Evolutionary conservation across 2,797 vertebrate species (phyloP), one percentile per base, ranked within the genome.

Genomic region (Diglossa cyanea): DNA sequence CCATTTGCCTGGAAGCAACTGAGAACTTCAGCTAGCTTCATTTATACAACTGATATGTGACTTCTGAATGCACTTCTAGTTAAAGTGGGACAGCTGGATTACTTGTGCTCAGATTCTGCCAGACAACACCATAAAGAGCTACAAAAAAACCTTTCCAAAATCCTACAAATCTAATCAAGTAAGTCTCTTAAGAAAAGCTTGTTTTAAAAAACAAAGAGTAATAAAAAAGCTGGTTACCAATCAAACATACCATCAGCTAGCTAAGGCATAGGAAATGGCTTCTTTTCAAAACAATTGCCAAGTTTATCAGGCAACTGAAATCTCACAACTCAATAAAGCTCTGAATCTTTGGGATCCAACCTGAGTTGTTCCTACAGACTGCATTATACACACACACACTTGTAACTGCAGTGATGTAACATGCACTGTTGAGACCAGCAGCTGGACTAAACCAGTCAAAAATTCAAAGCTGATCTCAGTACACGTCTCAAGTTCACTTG

Each of bases 21-120:
- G 70, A 96, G 77, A 94, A 94, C 90, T 95, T 95, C 53, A 79
- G 80, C 37, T 72, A 88, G 76, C 51, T 85, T 95, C 78, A 82
- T 85, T 96, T 90, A 65, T 71, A 53, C 86, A 95, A 80, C 47
- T 93, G 79, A 82, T 66, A 71, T 2, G 16, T 74, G 91, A 96
- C 94, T 97, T 95, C 88, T 93, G 72, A 95, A 76, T 39, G 45
- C 16, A 62, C 39, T 78, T 96, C 58, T 72, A 94, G 74, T 82
- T 94, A 33, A 92, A 96, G 53, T 35, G 18, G 88, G 92, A 95
- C 57, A 94, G 89, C 1, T 93, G 57, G 60, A 95, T 94, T 96
- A 93, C 44, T 96, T 71, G 80, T 31, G 63, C 83, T 92, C 54
- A 42, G 76, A 74, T 89, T 93, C 73, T 94, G 88, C 16, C 80